phyloP scores from a whole-genome alignment of 1,140 invertebrate genomes.

The Pentalonia nigronervosa region DNA sequence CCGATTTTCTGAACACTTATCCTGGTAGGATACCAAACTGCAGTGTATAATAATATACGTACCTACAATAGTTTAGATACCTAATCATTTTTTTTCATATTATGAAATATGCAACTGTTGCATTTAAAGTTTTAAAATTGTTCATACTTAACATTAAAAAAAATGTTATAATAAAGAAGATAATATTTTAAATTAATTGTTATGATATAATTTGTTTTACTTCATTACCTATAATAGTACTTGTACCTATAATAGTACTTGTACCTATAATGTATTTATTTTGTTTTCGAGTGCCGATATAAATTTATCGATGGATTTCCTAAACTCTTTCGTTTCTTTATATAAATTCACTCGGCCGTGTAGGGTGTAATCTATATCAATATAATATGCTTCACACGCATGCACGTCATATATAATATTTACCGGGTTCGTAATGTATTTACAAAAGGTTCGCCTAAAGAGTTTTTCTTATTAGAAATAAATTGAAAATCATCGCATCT shows the following conservation, averaged over 20 bases:
- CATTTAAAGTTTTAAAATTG: background rate
- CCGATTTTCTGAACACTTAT: background rate
- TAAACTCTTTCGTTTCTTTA: background rate
- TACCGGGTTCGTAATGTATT: background rate
- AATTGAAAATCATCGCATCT: conserved; percentile 11
- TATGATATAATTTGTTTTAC: background rate
- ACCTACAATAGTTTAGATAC: background rate
- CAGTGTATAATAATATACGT: background rate
- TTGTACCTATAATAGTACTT: background rate
- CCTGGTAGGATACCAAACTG: background rate
- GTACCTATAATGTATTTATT: background rate
- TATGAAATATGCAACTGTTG: background rate
- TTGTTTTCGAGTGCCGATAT: background rate
- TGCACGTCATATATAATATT: background rate
- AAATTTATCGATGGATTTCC: background rate
- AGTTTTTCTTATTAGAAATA: conserved; percentile 24
- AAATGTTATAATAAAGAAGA: background rate
- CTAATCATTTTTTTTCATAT: background rate
- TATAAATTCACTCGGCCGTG: background rate
- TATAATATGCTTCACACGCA: background rate
- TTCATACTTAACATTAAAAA: background rate
- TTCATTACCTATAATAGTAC: background rate
- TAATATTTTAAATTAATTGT: background rate
- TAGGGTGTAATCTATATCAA: background rate
- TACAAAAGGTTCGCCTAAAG: background rate